A percentile compares a stretch with the other conserved stretches of the same genome.
Conservation (phyloP, 2,797 vertebrate genomes). For the Atherinosoma microstoma region DNA sequence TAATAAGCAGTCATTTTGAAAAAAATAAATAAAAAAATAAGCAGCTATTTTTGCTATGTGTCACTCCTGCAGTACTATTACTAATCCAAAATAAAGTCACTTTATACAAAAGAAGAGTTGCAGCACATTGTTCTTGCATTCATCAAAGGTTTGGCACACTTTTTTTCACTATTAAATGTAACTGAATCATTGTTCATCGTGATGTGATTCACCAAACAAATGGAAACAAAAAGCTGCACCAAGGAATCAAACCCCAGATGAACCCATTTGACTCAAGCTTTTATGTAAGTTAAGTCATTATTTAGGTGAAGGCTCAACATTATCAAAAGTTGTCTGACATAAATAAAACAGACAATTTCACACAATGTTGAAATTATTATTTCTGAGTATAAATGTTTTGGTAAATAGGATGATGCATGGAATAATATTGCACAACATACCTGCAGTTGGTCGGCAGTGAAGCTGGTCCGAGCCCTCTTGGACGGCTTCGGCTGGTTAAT, state of each 20-base stretch:
- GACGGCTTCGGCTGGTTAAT: slow-evolving; percentile 94
- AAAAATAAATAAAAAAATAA: too few relatives aligned
- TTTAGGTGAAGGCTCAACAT: too few relatives aligned
- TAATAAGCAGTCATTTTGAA: too few relatives aligned
- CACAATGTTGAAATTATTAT: neutral
- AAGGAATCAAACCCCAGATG: too few relatives aligned
- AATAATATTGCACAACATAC: slow-evolving; percentile 65
- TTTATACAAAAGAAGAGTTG: too few relatives aligned
- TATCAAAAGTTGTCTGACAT: neutral
- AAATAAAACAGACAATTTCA: neutral
- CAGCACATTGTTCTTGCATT: neutral
- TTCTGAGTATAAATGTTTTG: neutral
- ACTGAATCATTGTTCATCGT: too few relatives aligned
- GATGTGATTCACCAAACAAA: too few relatives aligned
- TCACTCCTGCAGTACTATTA: too few relatives aligned
- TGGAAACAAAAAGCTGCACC: too few relatives aligned
- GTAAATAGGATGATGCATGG: neutral
- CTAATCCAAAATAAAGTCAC: too few relatives aligned
- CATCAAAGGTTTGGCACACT: neutral
- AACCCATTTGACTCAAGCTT: neutral
- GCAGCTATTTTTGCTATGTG: too few relatives aligned
- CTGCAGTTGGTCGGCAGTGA: slow-evolving; percentile 97
- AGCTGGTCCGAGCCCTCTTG: slow-evolving; percentile 98
- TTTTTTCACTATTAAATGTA: neutral
- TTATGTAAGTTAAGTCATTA: neutral